A percentile compares a stretch with the other conserved stretches of the same genome.
phyloP scores from a whole-genome alignment of 1,140 invertebrate species.

The Nomia melanderi region DNA sequence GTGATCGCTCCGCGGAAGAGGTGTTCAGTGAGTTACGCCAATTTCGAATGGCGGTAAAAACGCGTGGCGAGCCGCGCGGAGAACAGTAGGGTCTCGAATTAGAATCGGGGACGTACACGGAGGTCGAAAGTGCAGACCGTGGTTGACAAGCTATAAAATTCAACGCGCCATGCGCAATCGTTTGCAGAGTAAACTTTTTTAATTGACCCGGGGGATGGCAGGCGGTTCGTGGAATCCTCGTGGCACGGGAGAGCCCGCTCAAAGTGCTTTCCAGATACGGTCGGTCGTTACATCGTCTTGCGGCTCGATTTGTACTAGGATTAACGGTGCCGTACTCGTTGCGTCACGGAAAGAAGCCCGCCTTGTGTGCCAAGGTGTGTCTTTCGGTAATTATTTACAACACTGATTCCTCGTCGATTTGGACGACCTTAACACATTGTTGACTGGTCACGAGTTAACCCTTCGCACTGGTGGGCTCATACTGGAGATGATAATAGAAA shows the following conservation, averaged over 20 bases:
- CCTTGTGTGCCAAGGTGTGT: too few relatives aligned
- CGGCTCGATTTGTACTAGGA: not conserved
- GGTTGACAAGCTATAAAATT: slow-evolving; percentile 48
- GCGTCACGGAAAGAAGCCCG: too few relatives aligned
- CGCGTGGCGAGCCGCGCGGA: slow-evolving; percentile 2
- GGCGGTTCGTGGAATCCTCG: slow-evolving; percentile 28
- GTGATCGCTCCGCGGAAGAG: not conserved
- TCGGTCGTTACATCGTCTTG: not conserved
- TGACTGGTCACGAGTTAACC: too few relatives aligned
- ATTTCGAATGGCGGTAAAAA: not conserved
- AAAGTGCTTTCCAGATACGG: not conserved
- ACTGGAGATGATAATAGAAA: too few relatives aligned
- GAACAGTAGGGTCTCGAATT: slow-evolving; percentile 55
- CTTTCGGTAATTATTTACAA: too few relatives aligned
- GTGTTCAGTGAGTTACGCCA: not conserved
- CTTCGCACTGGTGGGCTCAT: too few relatives aligned
- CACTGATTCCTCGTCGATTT: too few relatives aligned
- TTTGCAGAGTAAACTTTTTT: slow-evolving; percentile 56
- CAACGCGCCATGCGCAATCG: slow-evolving; percentile 36
- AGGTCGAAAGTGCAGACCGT: slow-evolving; percentile 24
- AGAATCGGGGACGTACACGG: slow-evolving; percentile 27
- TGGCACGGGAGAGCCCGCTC: not conserved
- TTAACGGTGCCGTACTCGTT: not conserved
- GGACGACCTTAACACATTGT: too few relatives aligned
- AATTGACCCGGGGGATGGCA: slow-evolving; percentile 48